phyloP scores from a whole-genome alignment of 1,140 invertebrate species.

The Drosophila saltans region DNA sequence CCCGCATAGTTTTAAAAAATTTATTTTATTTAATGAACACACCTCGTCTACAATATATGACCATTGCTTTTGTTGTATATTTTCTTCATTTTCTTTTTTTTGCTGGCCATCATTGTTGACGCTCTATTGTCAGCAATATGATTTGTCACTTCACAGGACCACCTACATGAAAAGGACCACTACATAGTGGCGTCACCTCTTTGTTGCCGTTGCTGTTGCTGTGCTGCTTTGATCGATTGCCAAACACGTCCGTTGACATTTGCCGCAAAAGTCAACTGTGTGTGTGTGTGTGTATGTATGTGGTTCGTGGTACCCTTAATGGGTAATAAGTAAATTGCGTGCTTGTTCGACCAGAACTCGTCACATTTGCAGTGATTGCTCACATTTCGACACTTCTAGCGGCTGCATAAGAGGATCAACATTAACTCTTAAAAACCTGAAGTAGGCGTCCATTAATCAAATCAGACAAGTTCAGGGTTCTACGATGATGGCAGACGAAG shows the following conservation, averaged over 20 bases:
- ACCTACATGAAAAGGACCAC: conserved; percentile 6
- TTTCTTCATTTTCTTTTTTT: conserved; percentile 35
- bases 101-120: conserved; percentile 56
- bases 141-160: conserved; percentile 68
- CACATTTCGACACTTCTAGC: conserved; percentile 73
- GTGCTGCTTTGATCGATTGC: conserved; percentile 66
- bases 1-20: no score
- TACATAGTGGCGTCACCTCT: conserved; percentile 23
- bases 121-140: conserved; percentile 73
- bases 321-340: conserved; percentile 81
- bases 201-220: conserved; percentile 36
- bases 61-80: conserved; percentile 21
- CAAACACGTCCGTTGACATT: conserved; percentile 37
- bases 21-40: no score
- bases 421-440: conserved; percentile 34
- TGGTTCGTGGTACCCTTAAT: conserved; percentile 53
- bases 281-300: not conserved
- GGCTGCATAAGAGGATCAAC: conserved; percentile 31
- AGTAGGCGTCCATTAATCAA: conserved; percentile 72
- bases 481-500: conserved; percentile 6
- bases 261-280: not conserved
- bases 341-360: conserved; percentile 54
- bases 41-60: not conserved
- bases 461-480: conserved; percentile 41
- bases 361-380: conserved; percentile 78